These are phyloP conservation scores for Agriopis marginaria DNA, from an alignment of 2,888 invertebrate species.

Conservation along the genomic window DNA sequence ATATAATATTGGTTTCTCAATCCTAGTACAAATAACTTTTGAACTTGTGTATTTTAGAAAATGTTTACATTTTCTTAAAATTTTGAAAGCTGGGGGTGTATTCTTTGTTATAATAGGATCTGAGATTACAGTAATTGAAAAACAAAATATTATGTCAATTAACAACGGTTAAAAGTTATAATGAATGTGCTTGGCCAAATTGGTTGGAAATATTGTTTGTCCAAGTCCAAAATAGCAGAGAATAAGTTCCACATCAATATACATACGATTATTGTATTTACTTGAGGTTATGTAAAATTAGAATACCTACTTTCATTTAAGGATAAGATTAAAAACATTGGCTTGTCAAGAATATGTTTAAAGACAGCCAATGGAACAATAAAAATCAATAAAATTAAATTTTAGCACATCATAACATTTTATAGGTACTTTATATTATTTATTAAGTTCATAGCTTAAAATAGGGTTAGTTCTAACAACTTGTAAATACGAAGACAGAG, in stretches of 20 bases:
- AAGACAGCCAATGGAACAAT: constrained; percentile 54
- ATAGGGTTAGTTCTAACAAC: constrained; percentile 34
- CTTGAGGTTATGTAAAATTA: constrained; percentile 31
- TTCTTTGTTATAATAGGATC: constrained; percentile 58
- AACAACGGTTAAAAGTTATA: constrained; percentile 70
- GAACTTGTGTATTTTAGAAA: constrained; percentile 80
- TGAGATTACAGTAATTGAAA: constrained; percentile 50
- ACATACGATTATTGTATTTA: constrained; percentile 30
- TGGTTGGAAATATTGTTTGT: constrained; percentile 68
- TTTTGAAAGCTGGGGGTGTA: constrained; percentile 49
- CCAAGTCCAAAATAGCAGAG: constrained; percentile 58
- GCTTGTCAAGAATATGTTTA: constrained; percentile 72
- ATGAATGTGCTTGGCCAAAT: constrained; percentile 57
- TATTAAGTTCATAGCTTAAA: constrained; percentile 30
- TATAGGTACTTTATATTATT: not conserved
- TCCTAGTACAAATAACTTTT: constrained; percentile 66
- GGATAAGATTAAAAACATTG: constrained; percentile 43
- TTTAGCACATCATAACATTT: constrained; percentile 41
- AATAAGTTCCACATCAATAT: constrained; percentile 55
- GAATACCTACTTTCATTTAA: constrained; percentile 29
- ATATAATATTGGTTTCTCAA: constrained; percentile 57
- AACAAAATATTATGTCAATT: constrained; percentile 72
- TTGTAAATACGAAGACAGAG: constrained; percentile 39
- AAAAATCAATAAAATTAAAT: constrained; percentile 30
- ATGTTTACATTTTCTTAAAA: constrained; percentile 66